These are phyloP conservation scores for Sinodicranocentrus sp. DNA, from an alignment of 2,888 invertebrate genomes.

Conservation along the genomic window DNA sequence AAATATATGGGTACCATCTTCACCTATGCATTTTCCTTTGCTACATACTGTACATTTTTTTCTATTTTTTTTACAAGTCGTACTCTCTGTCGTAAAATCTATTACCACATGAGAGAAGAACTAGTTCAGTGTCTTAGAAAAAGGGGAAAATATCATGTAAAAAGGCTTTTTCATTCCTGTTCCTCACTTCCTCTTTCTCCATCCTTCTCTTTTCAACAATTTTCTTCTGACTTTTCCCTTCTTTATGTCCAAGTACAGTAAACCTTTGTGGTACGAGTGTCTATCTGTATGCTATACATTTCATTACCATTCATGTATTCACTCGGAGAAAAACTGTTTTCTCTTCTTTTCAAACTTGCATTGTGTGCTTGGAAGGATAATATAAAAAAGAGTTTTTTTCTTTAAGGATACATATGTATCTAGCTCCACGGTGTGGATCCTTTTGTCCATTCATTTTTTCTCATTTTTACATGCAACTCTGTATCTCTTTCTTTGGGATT, in stretches of 20 bases:
- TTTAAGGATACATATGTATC: no score
- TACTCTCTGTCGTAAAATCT: slow-evolving; percentile 22
- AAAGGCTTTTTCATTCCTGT: slow-evolving; percentile 16
- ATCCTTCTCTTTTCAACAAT: slow-evolving; percentile 43
- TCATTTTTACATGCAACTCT: no score
- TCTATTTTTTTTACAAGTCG: no score
- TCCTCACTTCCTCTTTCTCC: slow-evolving; percentile 27
- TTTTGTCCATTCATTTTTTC: no score
- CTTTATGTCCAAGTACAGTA: slow-evolving; percentile 12
- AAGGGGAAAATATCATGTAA: slow-evolving; percentile 32
- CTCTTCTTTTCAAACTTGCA: background rate
- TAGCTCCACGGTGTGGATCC: no score
- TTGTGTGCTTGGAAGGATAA: background rate
- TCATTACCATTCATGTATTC: slow-evolving; percentile 75
- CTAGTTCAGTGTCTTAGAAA: slow-evolving; percentile 3
- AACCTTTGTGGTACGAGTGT: background rate
- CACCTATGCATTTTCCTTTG: background rate
- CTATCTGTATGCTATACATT: slow-evolving; percentile 44
- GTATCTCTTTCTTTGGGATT: no score
- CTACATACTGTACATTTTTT: no score
- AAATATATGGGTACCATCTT: background rate
- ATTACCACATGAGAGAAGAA: slow-evolving; percentile 24
- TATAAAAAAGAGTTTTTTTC: no score
- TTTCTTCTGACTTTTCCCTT: slow-evolving; percentile 42
- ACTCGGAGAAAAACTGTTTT: slow-evolving; percentile 32